phyloP scores from a whole-genome alignment of 2,888 invertebrate genomes.

The Cerceris ruficornis region DNA sequence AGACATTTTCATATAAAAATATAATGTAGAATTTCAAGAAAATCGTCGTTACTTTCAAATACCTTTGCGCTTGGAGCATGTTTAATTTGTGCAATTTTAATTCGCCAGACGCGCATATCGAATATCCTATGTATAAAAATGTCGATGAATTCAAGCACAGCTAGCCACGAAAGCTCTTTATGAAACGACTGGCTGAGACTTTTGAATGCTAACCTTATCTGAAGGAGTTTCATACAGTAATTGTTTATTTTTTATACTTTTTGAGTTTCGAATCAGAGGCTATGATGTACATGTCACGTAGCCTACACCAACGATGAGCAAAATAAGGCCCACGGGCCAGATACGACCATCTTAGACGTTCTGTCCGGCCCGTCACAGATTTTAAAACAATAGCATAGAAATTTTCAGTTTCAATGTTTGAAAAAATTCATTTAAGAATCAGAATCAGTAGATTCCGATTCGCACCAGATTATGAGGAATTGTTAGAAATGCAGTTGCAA shows the following conservation, averaged over 20 bases:
- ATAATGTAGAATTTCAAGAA: background rate
- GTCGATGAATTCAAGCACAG: background rate
- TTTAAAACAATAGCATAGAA: no score
- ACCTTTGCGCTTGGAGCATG: constrained; percentile 14
- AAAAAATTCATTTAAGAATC: no score
- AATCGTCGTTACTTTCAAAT: background rate
- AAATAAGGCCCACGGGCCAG: no score
- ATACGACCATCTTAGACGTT: no score
- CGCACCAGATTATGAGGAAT: no score
- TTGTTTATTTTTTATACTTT: background rate
- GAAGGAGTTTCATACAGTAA: background rate
- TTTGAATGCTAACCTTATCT: background rate
- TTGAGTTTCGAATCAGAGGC: no score
- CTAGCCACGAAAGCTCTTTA: background rate
- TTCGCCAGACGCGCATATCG: background rate
- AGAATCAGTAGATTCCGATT: no score
- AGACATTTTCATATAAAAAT: constrained; percentile 39
- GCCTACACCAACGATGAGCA: no score
- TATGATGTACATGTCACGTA: no score
- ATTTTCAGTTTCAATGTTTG: no score
- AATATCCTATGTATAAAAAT: background rate
- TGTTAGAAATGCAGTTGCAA: no score
- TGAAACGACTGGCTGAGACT: background rate
- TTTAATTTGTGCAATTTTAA: constrained; percentile 23
- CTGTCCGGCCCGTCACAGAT: no score